A percentile compares a stretch with the other conserved stretches of the same genome.
phyloP scores from a whole-genome alignment of 2,888 invertebrate species.

The Rutpela maculata region DNA sequence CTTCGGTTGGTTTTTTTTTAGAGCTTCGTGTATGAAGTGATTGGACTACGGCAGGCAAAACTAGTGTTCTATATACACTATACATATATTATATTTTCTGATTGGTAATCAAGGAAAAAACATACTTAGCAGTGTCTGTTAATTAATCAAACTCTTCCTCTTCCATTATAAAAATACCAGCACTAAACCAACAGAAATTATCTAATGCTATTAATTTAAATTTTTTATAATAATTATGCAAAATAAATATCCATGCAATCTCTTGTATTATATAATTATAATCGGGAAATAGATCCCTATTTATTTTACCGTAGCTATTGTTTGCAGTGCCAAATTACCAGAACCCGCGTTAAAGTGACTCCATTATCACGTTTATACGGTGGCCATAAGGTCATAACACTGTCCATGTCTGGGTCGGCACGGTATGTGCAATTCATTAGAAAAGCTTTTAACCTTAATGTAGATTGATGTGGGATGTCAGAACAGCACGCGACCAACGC shows the following conservation, averaged over 20 bases:
- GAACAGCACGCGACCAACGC: constrained; percentile 61
- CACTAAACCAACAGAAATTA: too few relatives aligned
- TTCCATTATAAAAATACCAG: too few relatives aligned
- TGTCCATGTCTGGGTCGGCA: constrained; percentile 21
- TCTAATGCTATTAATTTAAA: too few relatives aligned
- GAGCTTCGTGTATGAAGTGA: too few relatives aligned
- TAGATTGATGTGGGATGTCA: constrained; percentile 72
- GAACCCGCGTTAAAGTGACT: background rate
- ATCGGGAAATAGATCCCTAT: background rate
- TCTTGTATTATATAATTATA: background rate
- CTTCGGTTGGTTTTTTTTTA: too few relatives aligned
- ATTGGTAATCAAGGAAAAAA: too few relatives aligned
- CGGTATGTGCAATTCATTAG: constrained; percentile 71
- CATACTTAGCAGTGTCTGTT: too few relatives aligned
- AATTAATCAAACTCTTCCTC: too few relatives aligned
- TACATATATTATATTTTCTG: too few relatives aligned
- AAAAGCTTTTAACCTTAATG: constrained; percentile 74
- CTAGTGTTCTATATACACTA: too few relatives aligned
- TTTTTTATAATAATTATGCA: too few relatives aligned
- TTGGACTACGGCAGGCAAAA: too few relatives aligned
- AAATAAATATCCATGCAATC: background rate
- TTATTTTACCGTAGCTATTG: background rate
- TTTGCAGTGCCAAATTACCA: background rate
- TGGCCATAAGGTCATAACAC: constrained; percentile 30
- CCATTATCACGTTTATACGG: constrained; percentile 7